Percentiles rank a stretch among this genome's conserved stretches.
Conservation (phyloP, 2,888 invertebrate species). For the Sepiola atlantica region DNA sequence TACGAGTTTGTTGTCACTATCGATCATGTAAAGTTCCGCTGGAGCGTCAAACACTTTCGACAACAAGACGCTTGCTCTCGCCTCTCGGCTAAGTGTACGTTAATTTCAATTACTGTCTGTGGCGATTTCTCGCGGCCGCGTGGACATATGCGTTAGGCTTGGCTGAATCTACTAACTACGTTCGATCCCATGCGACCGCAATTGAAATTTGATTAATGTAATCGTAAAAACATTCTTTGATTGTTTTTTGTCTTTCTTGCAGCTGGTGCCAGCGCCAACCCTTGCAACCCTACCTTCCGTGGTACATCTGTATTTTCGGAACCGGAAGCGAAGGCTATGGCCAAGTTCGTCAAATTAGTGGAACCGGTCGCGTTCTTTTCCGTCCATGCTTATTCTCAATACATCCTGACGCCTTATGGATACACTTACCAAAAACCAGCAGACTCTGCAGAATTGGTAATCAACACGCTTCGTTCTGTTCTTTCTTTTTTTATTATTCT, state of each 20-base stretch:
- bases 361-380: constrained; percentile 52
- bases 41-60: no score
- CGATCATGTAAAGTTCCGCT: no score
- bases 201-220: not conserved
- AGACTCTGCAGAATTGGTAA: constrained; percentile 55
- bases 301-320: constrained; percentile 54
- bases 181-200: no score
- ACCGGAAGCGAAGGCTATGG: constrained; percentile 50
- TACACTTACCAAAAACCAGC: constrained; percentile 52
- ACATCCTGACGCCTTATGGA: constrained; percentile 56
- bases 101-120: no score
- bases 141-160: no score
- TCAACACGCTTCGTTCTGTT: not conserved
- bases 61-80: no score
- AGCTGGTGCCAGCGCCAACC: constrained; percentile 50
- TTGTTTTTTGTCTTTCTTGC: not conserved
- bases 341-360: constrained; percentile 33
- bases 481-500: not conserved
- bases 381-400: constrained; percentile 57
- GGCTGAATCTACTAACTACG: no score
- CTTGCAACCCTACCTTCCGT: constrained; percentile 51
- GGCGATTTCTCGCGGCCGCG: no score
- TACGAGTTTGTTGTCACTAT: no score
- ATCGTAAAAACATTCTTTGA: not conserved
- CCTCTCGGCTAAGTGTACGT: no score